A percentile compares a stretch with the other conserved stretches of the same genome.
These are phyloP conservation scores for Eustalomyia histrio DNA, from an alignment of 2,888 invertebrate genomes.

Conservation along the genomic window DNA sequence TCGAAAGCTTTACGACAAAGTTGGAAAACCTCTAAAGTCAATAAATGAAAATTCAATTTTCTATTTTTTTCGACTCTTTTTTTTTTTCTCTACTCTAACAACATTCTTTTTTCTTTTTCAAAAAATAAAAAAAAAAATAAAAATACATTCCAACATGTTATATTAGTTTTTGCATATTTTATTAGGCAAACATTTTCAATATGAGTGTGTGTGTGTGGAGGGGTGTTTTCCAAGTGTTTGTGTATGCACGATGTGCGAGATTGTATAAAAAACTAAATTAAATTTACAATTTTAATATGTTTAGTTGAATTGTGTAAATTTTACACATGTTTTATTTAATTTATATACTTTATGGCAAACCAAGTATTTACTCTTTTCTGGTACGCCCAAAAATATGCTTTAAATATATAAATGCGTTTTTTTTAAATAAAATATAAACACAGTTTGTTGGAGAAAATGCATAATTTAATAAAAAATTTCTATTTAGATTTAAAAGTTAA, in stretches of 20 bases:
- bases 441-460: no score
- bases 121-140: conserved; percentile 10
- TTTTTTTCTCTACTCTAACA: no score
- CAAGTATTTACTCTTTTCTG: conserved; percentile 22
- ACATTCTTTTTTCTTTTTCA: background rate
- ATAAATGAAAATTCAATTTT: conserved; percentile 66
- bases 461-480: no score
- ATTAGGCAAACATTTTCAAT: conserved; percentile 49
- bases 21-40: conserved; percentile 63
- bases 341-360: conserved; percentile 25
- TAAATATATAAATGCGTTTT: background rate
- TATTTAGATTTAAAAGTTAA: no score
- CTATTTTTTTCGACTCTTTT: conserved; percentile 12
- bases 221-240: conserved; percentile 13
- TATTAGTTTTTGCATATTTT: conserved; percentile 59
- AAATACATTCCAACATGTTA: conserved; percentile 41
- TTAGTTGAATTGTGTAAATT: conserved; percentile 20
- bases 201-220: background rate
- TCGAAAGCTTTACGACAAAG: conserved; percentile 51
- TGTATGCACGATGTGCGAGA: background rate
- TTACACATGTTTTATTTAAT: conserved; percentile 37
- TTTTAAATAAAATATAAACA: background rate
- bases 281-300: conserved; percentile 35
- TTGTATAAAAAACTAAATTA: conserved; percentile 19
- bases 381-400: conserved; percentile 23